Conservation (phyloP, 2,888 invertebrate species). For the Drosophila meridionalis region DNA sequence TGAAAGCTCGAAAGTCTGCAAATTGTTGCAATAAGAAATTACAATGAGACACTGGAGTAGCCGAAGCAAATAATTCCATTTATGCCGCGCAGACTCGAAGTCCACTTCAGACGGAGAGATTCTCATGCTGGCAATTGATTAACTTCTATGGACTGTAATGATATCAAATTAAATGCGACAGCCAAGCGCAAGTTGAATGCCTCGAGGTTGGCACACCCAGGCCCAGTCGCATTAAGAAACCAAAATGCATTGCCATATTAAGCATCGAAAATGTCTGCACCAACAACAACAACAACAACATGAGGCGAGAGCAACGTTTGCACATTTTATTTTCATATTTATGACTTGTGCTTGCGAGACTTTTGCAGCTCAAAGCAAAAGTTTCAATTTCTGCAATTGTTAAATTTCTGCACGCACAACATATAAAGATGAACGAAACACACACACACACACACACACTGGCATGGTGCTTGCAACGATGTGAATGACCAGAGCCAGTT, state of each 20-base stretch:
- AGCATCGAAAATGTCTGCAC: slow-evolving; percentile 41
- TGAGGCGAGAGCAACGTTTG: slow-evolving; percentile 54
- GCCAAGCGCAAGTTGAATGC: slow-evolving; percentile 42
- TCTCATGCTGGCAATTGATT: background rate
- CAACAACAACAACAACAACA: slow-evolving; percentile 16
- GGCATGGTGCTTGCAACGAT: slow-evolving; percentile 54
- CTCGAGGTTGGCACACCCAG: slow-evolving; percentile 33
- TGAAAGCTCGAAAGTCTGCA: slow-evolving; percentile 31
- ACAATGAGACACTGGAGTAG: background rate
- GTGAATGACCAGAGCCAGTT: slow-evolving; percentile 68
- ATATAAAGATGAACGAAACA: slow-evolving; percentile 63
- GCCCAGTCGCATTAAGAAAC: slow-evolving; percentile 39
- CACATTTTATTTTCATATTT: slow-evolving; percentile 68
- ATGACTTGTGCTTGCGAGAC: slow-evolving; percentile 53
- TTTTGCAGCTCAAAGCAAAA: slow-evolving; percentile 55
- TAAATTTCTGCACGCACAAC: slow-evolving; percentile 75
- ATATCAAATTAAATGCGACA: slow-evolving; percentile 27
- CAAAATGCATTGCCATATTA: slow-evolving; percentile 71
- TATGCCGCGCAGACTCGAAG: background rate
- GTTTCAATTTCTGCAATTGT: slow-evolving; percentile 77
- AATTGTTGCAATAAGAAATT: background rate
- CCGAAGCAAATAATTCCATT: background rate
- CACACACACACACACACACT: slow-evolving; percentile 27
- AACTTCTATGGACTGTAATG: slow-evolving; percentile 1
- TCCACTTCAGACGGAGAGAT: background rate